phyloP scores from a whole-genome alignment of 1,140 invertebrate species.

The Elymnias hypermnestra region DNA sequence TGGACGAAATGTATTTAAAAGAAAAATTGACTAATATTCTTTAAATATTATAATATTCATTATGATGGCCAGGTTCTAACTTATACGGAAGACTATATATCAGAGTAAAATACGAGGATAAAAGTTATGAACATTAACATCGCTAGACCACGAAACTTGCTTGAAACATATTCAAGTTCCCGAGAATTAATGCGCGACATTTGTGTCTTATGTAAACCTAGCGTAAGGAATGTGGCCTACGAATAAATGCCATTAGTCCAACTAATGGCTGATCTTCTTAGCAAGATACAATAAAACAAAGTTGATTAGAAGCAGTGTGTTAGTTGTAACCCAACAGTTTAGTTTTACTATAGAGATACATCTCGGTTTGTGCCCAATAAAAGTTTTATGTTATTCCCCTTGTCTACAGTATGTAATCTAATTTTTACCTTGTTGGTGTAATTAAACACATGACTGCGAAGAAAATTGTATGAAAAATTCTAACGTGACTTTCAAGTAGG shows the following conservation, averaged over 20 bases:
- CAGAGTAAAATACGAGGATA: too few relatives aligned
- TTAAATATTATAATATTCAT: too few relatives aligned
- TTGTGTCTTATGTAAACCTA: conserved; percentile 5
- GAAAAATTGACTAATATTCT: too few relatives aligned
- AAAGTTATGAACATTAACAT: not conserved
- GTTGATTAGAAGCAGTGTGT: conserved; percentile 42
- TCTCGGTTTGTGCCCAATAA: conserved; percentile 38
- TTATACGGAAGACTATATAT: too few relatives aligned
- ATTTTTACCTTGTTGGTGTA: not conserved
- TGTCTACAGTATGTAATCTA: not conserved
- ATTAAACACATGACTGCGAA: not conserved
- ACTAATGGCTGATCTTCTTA: conserved; percentile 37
- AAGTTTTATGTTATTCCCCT: conserved; percentile 45
- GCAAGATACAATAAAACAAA: conserved; percentile 46
- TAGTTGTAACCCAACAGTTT: conserved; percentile 38
- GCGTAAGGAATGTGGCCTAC: conserved; percentile 24
- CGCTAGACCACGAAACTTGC: not conserved
- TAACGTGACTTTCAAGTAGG: too few relatives aligned
- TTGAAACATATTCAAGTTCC: not conserved
- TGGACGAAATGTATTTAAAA: too few relatives aligned
- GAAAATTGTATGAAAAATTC: not conserved
- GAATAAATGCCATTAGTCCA: conserved; percentile 44
- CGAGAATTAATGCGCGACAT: not conserved
- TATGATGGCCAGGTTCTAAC: too few relatives aligned
- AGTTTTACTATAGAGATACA: conserved; percentile 26